Conservation (phyloP, 2,888 invertebrate species). For the Netelia virgata region DNA sequence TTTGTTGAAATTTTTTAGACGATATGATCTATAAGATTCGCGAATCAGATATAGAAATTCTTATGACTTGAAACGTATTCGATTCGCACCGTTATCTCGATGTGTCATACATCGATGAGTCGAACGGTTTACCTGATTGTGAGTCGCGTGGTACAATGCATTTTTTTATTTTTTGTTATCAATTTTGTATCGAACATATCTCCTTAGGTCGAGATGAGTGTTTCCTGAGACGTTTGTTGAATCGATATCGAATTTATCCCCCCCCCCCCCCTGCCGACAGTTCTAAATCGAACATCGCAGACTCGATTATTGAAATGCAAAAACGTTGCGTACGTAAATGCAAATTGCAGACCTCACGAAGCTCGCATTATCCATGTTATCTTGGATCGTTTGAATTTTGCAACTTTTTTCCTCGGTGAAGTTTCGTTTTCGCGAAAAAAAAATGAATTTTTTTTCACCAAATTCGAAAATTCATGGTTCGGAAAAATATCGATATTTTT, state of each 20-base stretch:
- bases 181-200: not conserved
- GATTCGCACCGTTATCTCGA: no score
- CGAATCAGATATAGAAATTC: not conserved
- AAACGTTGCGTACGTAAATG: conserved; percentile 6
- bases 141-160: not conserved
- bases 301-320: conserved; percentile 30
- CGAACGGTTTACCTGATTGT: not conserved
- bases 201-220: not conserved
- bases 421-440: no score
- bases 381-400: not conserved
- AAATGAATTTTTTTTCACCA: no score
- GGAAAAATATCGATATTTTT: no score
- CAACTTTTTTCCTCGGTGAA: not conserved
- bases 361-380: not conserved
- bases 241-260: not conserved
- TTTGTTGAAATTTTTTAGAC: no score
- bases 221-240: not conserved
- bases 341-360: conserved; percentile 20
- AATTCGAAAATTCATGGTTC: no score
- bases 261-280: not conserved
- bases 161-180: not conserved
- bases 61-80: no score
- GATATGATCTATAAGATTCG: not conserved
- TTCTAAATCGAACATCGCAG: conserved; percentile 11
- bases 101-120: conserved; percentile 3